A percentile compares a stretch with the other conserved stretches of the same genome.
phyloP scores from a whole-genome alignment of 2,888 invertebrate genomes.

The Sthenelais limicola region DNA sequence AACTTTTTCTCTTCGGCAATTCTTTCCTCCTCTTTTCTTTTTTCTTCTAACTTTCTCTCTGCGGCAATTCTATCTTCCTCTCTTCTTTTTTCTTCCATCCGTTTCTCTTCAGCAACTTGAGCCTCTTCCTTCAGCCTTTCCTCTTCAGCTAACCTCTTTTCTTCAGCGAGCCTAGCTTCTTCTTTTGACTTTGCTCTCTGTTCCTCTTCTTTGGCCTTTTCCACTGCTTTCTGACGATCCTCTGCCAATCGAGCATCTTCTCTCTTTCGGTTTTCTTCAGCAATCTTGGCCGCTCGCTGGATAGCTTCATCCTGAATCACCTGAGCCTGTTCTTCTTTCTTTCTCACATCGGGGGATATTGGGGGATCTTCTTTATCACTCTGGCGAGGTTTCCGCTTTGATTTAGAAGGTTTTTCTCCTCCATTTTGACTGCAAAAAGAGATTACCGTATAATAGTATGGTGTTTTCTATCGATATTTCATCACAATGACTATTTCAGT shows the following conservation, averaged over 20 bases:
- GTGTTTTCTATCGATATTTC: too few species aligned
- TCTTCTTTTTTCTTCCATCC: slow-evolving; percentile 1
- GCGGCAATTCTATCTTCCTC: slow-evolving; percentile 1
- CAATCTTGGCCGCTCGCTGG: neutral
- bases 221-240: neutral
- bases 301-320: neutral
- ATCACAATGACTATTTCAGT: too few species aligned
- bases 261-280: neutral
- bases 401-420: too few species aligned
- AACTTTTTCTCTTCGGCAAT: neutral
- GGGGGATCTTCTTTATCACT: slow-evolving; percentile 3
- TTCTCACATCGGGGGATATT: neutral
- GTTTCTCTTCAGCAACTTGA: neutral
- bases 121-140: neutral
- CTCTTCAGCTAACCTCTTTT: neutral
- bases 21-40: neutral
- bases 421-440: too few species aligned
- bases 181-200: neutral
- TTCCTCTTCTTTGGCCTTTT: slow-evolving; percentile 1
- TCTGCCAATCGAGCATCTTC: neutral
- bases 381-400: too few species aligned
- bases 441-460: too few species aligned
- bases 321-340: neutral
- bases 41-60: slow-evolving; percentile 16
- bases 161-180: neutral